These are phyloP conservation scores for Saccostrea glomerata DNA, from an alignment of 1,140 invertebrate species.

Conservation along the genomic window DNA sequence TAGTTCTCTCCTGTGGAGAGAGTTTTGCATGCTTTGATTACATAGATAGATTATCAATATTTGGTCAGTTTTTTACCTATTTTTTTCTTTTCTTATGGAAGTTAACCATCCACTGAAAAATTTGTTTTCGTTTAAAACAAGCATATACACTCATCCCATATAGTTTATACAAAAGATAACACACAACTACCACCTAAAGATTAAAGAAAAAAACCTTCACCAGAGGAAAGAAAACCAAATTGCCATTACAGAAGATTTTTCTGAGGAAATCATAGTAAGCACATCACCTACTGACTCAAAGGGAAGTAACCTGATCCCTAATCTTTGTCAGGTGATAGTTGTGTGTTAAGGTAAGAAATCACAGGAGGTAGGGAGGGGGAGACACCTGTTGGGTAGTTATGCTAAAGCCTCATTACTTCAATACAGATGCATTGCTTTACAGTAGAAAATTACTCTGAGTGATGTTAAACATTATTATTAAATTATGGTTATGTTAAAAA, in stretches of 20 bases:
- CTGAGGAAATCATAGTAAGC: neutral
- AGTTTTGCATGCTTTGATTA: slow-evolving; percentile 16
- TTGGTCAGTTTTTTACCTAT: neutral
- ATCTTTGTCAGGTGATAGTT: neutral
- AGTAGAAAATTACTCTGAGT: neutral
- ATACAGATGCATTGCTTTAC: neutral
- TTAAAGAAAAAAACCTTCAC: neutral
- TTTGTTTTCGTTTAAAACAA: neutral
- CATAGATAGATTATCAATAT: neutral
- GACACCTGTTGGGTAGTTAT: neutral
- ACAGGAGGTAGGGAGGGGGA: neutral
- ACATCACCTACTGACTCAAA: neutral
- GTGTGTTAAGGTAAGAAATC: neutral
- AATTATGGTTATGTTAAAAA: neutral
- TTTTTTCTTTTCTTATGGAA: neutral
- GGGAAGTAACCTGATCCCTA: neutral
- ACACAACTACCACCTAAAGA: slow-evolving; percentile 8
- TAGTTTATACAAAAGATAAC: neutral
- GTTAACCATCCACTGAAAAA: slow-evolving; percentile 36
- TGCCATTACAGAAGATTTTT: neutral
- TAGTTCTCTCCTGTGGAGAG: neutral
- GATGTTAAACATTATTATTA: neutral
- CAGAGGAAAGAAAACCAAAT: neutral
- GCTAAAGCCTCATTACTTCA: neutral
- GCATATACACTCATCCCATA: neutral